Base-by-base conservation (phyloP, 2,888 invertebrate species). In the Callosobruchus maculatus region DNA sequence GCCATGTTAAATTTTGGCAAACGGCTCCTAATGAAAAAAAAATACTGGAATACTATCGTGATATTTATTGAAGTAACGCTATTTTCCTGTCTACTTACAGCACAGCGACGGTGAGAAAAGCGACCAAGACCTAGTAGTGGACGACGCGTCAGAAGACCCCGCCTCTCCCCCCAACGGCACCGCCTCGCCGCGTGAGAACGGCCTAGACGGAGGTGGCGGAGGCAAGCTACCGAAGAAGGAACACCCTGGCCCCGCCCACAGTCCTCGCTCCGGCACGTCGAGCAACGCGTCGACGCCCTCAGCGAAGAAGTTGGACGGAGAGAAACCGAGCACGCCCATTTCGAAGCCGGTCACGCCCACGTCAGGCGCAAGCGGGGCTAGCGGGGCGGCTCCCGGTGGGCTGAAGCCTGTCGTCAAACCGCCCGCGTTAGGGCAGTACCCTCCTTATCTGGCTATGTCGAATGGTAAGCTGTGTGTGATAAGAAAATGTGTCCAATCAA, bases 101-200 rank as follows among this genome's bases (percentile, higher is more conserved):
- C 93, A 93, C 83, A 94, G 93, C 85, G 94, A 95, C 86, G 94
- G 93, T 74, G 95, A 94, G 85, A 95, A 95, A 86, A 94, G 93
- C 84, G 96, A 97, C 85, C 95, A 96, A 89, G 97, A 97, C 85
- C 88, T 98, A 81, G 97, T 98, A 77, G 97, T 98, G 26, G 98
- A 98, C 87, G 97, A 96, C 83, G 96, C 96, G 72, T 96, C 95
- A 80, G 97, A 97, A 88, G 96, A 96, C 84, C 95, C 95, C 7
- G 92, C 93, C 72, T 95, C 95, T 72, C 95, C 95, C 0, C 92
- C 94, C 81, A 94, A 94, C 82, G 95, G 96, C 20, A 95, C 96
- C n/a, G 91, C 95, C 1, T 95, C 96, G n/a, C 95, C 96, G 0
- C 87, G 95, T 78, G 96, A 96, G 85, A 96, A 96, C 85, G 95